Evolutionary conservation across 2,797 vertebrate genomes (phyloP), one percentile per base, ranked within the genome.

Genomic region (Gastrophryne carolinensis): DNA sequence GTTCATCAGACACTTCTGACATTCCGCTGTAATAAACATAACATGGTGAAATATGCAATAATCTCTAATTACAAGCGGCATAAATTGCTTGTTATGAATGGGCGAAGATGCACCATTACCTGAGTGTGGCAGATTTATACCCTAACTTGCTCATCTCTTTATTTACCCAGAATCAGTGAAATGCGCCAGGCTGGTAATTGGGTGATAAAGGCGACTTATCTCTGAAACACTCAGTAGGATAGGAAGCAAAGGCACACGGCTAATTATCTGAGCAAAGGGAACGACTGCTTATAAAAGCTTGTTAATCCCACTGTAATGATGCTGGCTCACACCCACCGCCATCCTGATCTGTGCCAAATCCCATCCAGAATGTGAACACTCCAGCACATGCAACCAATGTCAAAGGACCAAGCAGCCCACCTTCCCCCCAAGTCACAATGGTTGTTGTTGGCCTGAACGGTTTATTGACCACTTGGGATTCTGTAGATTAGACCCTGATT

Each of bases 141-240:
- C 50, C 39, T 12, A 21, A 47, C 57, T 35, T 15, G 29, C 35
- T 37, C 52, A 27, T 30, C 61, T 27, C 58, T 29, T 57, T 65
- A 77, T 71, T 77, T 71, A 71, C 54, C 50, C 32, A 35, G 64
- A 70, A 58, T 71, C 58, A 77, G 63, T 71, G 49, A 23, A 21
- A 49, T 57, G 50, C 49, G 50, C 12, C 19, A 67, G 67, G 66
- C 39, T 27, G 30, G 50, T 77, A 77, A 77, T 77, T 58, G 71
- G 67, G 75, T 77, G 67, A 77, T 77, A 77, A 77, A 77, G 57
- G 26, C 39, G 21, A 49, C 57, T 64, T 39, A 64, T 64, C 75
- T 77, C 1, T 19, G 21, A 49, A 77, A 77, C 71, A 70, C 74
- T 70, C 64, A 47, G 58, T 69, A 76, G 26, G 49, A 44, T 35